Evolutionary conservation across 2,888 invertebrate genomes (phyloP).

Genomic region (Tortricodes alternella): DNA sequence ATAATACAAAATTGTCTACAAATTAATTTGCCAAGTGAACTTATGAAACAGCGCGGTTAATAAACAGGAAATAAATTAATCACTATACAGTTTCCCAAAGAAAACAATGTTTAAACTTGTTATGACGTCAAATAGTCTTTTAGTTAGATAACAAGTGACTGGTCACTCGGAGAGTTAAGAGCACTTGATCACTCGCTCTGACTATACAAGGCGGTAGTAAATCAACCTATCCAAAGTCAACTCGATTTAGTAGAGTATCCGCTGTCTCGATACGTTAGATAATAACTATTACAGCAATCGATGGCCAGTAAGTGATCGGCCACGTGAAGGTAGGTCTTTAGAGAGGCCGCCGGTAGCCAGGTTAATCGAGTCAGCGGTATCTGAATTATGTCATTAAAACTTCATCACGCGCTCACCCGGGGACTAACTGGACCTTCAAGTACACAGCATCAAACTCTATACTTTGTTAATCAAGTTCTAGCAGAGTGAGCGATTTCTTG

Average conservation of each 20-base stretch:
- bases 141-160: conserved; percentile 8
- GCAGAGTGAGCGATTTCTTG: conserved; percentile 39
- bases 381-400: conserved; percentile 78
- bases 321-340: conserved; percentile 66
- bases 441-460: conserved; percentile 42
- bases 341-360: conserved; percentile 56
- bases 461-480: conserved; percentile 34
- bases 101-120: background rate
- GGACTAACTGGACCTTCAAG: conserved; percentile 66
- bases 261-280: conserved; percentile 52
- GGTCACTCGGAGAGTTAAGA: conserved; percentile 7
- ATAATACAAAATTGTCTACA: background rate
- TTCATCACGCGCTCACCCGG: conserved; percentile 66
- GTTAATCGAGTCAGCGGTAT: conserved; percentile 75
- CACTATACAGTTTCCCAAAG: background rate
- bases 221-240: conserved; percentile 57
- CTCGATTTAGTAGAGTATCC: conserved; percentile 39
- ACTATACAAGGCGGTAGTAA: conserved; percentile 18
- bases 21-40: background rate
- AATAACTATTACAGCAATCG: conserved; percentile 59
- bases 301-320: conserved; percentile 46
- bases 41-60: conserved; percentile 32
- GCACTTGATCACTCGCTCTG: conserved; percentile 15
- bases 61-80: conserved; percentile 28
- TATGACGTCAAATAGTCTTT: background rate